Evolutionary conservation across 2,113 vertebrate species (phyloP).

Genomic region (Burhinus oedicnemus): DNA sequence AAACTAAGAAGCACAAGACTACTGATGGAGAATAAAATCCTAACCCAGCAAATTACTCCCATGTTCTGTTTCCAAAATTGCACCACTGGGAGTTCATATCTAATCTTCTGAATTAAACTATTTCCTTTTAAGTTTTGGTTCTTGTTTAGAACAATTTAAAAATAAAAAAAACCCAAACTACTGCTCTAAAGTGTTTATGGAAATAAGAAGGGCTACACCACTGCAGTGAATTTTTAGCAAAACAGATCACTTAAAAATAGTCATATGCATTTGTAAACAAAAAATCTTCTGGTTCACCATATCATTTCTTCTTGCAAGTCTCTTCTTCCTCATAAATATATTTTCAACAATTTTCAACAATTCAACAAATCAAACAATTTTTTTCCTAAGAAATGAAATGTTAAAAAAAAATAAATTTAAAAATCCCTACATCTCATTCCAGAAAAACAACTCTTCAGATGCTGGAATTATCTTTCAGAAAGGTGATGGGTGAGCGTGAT

Average conservation of each 20-base stretch:
- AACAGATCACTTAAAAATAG: neutral
- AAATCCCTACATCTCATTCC: neutral
- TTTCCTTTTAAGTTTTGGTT: neutral
- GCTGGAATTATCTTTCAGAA: neutral
- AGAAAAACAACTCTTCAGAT: neutral
- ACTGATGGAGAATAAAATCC: neutral
- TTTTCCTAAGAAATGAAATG: neutral
- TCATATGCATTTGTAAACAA: neutral
- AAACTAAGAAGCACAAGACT: neutral
- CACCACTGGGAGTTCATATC: neutral
- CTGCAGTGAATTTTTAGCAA: neutral
- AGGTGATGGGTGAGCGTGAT: neutral
- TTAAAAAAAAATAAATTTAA: neutral
- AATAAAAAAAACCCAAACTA: neutral
- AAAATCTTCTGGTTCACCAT: neutral
- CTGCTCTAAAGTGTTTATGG: neutral
- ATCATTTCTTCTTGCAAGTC: neutral
- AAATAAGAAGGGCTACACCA: neutral
- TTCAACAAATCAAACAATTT: neutral
- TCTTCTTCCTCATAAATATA: neutral
- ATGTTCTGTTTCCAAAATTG: neutral
- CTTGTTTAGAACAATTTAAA: neutral
- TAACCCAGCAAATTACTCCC: slow-evolving; percentile 7
- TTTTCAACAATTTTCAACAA: neutral
- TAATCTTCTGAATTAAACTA: neutral